Evolutionary conservation across 2,113 vertebrate genomes (phyloP).

Genomic region (Labrus mixtus): DNA sequence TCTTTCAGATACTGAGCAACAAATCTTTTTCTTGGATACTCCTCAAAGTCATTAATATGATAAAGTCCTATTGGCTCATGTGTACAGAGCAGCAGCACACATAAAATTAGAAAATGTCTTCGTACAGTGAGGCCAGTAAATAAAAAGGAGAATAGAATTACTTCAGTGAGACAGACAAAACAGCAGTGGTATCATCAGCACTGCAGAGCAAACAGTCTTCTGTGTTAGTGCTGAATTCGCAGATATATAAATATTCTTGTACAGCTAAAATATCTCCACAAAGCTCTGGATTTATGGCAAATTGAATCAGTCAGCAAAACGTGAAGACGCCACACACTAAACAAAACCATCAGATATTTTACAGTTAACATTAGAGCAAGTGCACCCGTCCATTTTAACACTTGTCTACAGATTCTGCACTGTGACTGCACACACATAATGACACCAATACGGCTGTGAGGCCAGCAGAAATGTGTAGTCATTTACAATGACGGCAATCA

Average conservation of each 20-base stretch:
- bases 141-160: conserved; percentile 60
- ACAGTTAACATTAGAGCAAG: conserved; percentile 24
- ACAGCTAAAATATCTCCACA: conserved; percentile 22
- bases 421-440: conserved; percentile 1
- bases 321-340: conserved; percentile 33
- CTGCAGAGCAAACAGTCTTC: conserved; percentile 24
- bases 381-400: conserved; percentile 21
- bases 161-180: conserved; percentile 49
- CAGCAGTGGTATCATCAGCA: conserved; percentile 37
- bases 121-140: conserved; percentile 25
- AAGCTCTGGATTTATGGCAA: conserved; percentile 63
- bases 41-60: conserved; percentile 67
- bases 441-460: conserved; percentile 7
- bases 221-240: conserved; percentile 2
- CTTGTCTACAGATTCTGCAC: conserved; percentile 4
- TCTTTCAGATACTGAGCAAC: conserved; percentile 11
- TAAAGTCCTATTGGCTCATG: conserved; percentile 41
- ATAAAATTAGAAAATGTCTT: conserved; percentile 55
- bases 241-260: conserved; percentile 51
- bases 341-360: conserved; percentile 45
- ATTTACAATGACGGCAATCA: neutral
- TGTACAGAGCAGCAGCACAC: conserved; percentile 19
- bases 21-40: conserved; percentile 60
- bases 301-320: conserved; percentile 54
- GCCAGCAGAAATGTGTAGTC: neutral